phyloP scores from a whole-genome alignment of 2,888 invertebrate genomes.

The Nemotelus nigrinus region DNA sequence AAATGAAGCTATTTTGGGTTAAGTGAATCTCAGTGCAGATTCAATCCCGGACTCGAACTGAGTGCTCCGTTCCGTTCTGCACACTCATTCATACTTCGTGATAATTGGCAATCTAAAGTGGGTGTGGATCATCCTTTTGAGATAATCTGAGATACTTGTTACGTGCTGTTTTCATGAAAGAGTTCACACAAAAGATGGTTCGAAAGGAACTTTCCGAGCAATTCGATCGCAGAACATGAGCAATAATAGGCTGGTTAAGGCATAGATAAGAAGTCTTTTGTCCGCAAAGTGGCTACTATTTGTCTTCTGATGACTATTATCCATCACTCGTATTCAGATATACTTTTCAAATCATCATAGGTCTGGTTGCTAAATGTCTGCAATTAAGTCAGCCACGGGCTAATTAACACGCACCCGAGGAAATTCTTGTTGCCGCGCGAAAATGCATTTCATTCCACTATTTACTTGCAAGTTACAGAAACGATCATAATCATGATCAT shows the following conservation, averaged over 20 bases:
- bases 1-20: conserved; percentile 39
- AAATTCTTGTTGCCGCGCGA: background rate
- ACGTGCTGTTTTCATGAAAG: too few relatives aligned
- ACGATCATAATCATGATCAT: conserved; percentile 24
- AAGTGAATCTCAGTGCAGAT: conserved; percentile 12
- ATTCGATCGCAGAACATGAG: too few relatives aligned
- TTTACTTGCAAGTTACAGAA: background rate
- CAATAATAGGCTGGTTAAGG: too few relatives aligned
- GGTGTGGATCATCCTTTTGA: conserved; percentile 13
- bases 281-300: background rate
- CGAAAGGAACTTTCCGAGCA: too few relatives aligned
- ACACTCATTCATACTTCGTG: background rate
- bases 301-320: conserved; percentile 3
- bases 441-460: background rate
- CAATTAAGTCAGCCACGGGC: conserved; percentile 31
- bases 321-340: conserved; percentile 20
- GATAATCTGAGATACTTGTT: too few relatives aligned
- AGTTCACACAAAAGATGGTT: too few relatives aligned
- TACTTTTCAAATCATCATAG: background rate
- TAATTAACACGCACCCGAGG: conserved; percentile 12
- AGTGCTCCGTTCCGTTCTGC: background rate
- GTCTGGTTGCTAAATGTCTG: background rate
- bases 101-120: conserved; percentile 17
- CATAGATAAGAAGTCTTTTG: too few relatives aligned
- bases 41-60: too few relatives aligned